These are phyloP conservation scores for Gerris lacustris DNA, from an alignment of 2,888 invertebrate genomes.

Conservation along the genomic window DNA sequence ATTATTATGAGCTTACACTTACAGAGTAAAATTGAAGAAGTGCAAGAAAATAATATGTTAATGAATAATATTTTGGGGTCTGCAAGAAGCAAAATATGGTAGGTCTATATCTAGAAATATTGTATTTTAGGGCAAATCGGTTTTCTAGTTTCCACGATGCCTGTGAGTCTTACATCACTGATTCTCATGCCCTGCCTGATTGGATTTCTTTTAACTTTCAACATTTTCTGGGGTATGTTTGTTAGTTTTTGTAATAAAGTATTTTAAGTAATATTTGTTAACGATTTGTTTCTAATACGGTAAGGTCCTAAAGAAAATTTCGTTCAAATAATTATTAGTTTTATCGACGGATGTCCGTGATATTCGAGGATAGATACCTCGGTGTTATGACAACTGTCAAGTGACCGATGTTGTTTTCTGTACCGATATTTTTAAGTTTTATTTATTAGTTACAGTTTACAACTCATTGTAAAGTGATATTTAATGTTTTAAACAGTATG, in stretches of 20 bases:
- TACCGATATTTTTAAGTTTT: no score
- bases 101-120: no score
- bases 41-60: no score
- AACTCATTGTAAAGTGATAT: no score
- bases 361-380: background rate
- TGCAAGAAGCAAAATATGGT: no score
- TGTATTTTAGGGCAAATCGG: background rate
- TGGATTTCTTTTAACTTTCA: constrained; percentile 1
- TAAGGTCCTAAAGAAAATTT: background rate
- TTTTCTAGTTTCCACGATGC: background rate
- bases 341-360: background rate
- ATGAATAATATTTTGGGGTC: no score
- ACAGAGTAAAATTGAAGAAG: no score
- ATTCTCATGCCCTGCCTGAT: constrained; percentile 3
- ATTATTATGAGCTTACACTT: no score
- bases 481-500: no score
- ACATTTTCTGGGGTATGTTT: background rate
- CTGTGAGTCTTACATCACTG: background rate
- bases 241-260: background rate
- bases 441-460: no score
- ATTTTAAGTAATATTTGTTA: background rate
- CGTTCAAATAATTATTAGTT: background rate
- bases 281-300: no score
- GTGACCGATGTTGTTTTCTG: no score
- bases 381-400: background rate